phyloP scores from a whole-genome alignment of 2,797 vertebrate genomes.

The Leuciscus waleckii region DNA sequence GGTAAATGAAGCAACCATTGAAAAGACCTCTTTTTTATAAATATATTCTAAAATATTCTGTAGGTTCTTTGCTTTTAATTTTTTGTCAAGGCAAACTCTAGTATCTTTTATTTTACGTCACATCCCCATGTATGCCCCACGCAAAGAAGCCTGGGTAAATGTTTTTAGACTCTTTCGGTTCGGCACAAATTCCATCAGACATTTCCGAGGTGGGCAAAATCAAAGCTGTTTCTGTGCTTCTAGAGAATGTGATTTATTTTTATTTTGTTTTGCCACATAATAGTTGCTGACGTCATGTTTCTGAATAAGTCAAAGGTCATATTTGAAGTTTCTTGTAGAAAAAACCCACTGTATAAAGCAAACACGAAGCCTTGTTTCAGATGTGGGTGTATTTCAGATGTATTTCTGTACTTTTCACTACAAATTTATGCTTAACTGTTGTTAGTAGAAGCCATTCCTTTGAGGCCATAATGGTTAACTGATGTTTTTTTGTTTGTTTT shows the following conservation, averaged over 20 bases:
- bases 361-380: constrained; percentile 22
- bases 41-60: neutral
- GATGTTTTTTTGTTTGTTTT: too few relatives aligned
- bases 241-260: constrained; percentile 15
- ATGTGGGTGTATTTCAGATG: constrained; percentile 25
- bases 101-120: constrained; percentile 8
- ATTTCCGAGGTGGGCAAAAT: neutral
- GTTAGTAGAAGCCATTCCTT: constrained; percentile 28
- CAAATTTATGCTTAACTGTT: constrained; percentile 22
- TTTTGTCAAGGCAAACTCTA: neutral
- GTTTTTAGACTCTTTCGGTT: constrained; percentile 10
- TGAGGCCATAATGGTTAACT: neutral
- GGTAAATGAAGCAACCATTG: constrained; percentile 18
- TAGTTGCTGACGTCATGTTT: constrained; percentile 24
- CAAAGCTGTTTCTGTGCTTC: constrained; percentile 7
- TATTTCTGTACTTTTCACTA: constrained; percentile 42
- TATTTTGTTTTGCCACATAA: neutral
- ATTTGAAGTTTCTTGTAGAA: constrained; percentile 43
- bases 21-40: constrained; percentile 15
- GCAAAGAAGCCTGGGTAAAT: neutral
- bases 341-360: constrained; percentile 37
- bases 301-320: constrained; percentile 11
- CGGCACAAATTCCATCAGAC: neutral
- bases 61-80: constrained; percentile 11
- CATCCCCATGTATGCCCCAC: neutral